Evolutionary conservation across 2,797 vertebrate genomes (phyloP).

Genomic region (Hephaestus fuliginosus): DNA sequence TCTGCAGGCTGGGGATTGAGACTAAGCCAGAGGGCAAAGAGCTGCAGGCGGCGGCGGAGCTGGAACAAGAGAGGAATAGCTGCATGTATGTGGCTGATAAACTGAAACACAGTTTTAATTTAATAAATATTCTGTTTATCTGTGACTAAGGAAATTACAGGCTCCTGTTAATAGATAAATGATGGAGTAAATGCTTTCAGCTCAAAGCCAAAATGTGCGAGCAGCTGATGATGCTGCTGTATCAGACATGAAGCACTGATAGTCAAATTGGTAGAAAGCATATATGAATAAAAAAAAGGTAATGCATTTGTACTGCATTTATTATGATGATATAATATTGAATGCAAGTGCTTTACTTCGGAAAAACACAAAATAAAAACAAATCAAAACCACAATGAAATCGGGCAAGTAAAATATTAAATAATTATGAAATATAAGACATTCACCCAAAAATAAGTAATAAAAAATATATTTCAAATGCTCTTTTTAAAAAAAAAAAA

Average conservation of each 20-base stretch:
- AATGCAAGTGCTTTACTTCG: background rate
- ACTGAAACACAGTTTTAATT: background rate
- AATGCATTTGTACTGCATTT: background rate
- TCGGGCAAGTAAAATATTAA: background rate
- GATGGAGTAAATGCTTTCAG: background rate
- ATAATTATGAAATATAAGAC: background rate
- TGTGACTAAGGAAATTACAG: background rate
- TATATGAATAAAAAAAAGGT: background rate
- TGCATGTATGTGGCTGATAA: constrained; percentile 4
- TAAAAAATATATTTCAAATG: no score
- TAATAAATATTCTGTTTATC: constrained; percentile 1
- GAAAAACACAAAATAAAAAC: background rate
- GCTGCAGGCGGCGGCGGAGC: constrained; percentile 21
- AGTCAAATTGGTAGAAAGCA: background rate
- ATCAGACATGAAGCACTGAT: background rate
- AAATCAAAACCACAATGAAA: background rate
- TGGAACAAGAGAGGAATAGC: constrained; percentile 24
- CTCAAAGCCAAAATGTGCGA: background rate
- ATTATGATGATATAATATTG: no score
- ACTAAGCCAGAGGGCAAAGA: constrained; percentile 61
- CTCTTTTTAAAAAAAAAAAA: no score
- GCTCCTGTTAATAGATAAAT: background rate
- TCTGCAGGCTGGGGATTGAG: constrained; percentile 55
- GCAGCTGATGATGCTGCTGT: background rate
- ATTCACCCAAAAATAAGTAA: background rate